Evolutionary conservation across 64 coral and sea anemone species (phyloP), one percentile per base, ranked within the genome.

Genomic region (Montipora efflorescens): DNA sequence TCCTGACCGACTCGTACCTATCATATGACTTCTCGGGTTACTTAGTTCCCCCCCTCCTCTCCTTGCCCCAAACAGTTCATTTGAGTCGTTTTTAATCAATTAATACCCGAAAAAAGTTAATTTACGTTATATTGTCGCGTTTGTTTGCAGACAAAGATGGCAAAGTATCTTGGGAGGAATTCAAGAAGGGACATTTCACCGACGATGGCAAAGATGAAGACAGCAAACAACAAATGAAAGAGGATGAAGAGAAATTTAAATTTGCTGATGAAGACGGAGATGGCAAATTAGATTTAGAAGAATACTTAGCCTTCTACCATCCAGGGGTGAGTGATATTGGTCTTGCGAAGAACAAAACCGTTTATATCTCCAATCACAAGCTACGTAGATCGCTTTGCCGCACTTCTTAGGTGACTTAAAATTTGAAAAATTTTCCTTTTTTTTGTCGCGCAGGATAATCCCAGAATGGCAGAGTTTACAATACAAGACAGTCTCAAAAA

Each of bases 151-250:
- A 97, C 89, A 97, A 97, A 88, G 96, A 97, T n/a, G 96, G 96
- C 3, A 97, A 97, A 79, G 73, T 97, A 7, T 97, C 96, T 20
- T 97, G 89, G 82, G 96, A 97, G 28, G 96, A 97, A 66, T 97
- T 97, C 84, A 94, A 95, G 64, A 97, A 97, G 62, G 66, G 87
- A 23, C 96, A 97, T 64, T 97, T 84, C 81, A 64, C 89, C 1
- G 45, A 79, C 44, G 85, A 69, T 51, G 87, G 76, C 2, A 93
- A 94, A 44, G 87, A 97, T 23, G 95, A 92, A 5, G 87, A 87
- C 7, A 87, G 57, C 11, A 86, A 96, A 64, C 90, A 90, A 59
- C 79, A 90, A 82, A 48, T 90, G 25, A 95, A 97, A 58, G 89
- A 97, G 51, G 96, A 97, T 51, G 96, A 97, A 66, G 93, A 91